Conservation (phyloP, 1,140 invertebrate genomes). For the Drosophila malerkotliana region DNA sequence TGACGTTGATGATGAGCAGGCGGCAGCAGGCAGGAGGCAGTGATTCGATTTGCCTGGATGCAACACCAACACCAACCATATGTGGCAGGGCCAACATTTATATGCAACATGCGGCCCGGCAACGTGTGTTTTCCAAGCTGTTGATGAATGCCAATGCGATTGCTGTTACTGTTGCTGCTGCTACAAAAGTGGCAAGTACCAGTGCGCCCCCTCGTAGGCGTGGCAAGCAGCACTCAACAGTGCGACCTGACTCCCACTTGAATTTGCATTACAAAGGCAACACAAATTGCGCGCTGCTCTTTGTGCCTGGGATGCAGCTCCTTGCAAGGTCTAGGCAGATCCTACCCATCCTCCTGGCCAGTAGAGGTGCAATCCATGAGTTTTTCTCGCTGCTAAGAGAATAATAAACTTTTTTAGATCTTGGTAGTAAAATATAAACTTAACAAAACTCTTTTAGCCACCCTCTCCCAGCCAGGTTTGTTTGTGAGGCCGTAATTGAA, state of each 20-base stretch:
- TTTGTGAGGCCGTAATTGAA: conserved; percentile 73
- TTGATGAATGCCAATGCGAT: conserved; percentile 80
- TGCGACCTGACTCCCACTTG: conserved; percentile 78
- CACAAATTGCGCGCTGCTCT: conserved; percentile 79
- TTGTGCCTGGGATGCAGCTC: conserved; percentile 57
- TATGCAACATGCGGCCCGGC: conserved; percentile 73
- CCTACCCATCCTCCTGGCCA: neutral
- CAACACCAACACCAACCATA: conserved; percentile 37
- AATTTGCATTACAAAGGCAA: conserved; percentile 80
- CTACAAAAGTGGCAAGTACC: conserved; percentile 70
- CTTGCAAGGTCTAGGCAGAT: conserved; percentile 44
- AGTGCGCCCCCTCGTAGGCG: conserved; percentile 52
- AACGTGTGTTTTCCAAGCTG: conserved; percentile 72
- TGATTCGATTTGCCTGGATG: conserved; percentile 71
- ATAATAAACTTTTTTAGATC: too few species aligned
- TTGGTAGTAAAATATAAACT: neutral
- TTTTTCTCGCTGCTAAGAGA: neutral
- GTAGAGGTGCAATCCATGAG: conserved; percentile 32
- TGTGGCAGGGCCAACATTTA: conserved; percentile 66
- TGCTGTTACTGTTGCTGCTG: conserved; percentile 14
- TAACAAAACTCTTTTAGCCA: neutral
- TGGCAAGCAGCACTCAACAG: conserved; percentile 63
- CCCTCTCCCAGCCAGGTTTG: conserved; percentile 46
- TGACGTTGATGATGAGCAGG: conserved; percentile 65
- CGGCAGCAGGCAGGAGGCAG: conserved; percentile 20